Evolutionary conservation across 2,113 vertebrate species (phyloP), one percentile per base, ranked within the genome.

Genomic region (Microcebus murinus): DNA sequence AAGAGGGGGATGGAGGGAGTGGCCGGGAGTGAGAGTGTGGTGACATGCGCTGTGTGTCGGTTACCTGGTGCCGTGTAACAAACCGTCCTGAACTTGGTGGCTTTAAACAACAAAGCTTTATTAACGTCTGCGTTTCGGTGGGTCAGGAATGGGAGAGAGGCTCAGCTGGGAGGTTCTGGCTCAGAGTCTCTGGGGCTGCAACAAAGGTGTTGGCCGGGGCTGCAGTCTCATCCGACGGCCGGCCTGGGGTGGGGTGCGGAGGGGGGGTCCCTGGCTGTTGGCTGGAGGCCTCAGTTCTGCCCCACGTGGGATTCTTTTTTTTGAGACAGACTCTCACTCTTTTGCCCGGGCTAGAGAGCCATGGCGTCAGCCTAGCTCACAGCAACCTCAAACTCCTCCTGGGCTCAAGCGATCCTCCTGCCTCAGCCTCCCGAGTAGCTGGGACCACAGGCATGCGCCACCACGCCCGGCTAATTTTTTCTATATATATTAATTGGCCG

Each of bases 71-170:
- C 65, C 3, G 65, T 0, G 1, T 34, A 8, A 68, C 70, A 79
- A 2, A 29, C 48, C 0, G 0, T 25, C 57, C 48, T 8, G 1
- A 27, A 29, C 48, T 0, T 3, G 25, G 10, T 21, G 20, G 21
- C 45, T 45, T 52, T 36, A 65, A 18, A 25, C 6, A 10, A 1
- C 45, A 2, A 15, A 17, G 13, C 8, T 34, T 48, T 23, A 1
- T 29, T 31, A 13, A 45, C 45, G 8, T 7, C 39, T 48, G 8
- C 18, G 81, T 67, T 50, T 48, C 42, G 25, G 31, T 50, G 83
- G 20, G 0, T 18, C 0, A 0, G 6, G 71, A 34, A 1, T n/a
- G 1, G 0, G 0, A 20, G 45, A 25, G 27, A 0, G 4, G 11
- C 61, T 29, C 1, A 2, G 9, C 70, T 4, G 6, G 2, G 29